Evolutionary conservation across 2,888 invertebrate genomes (phyloP), one percentile per base, ranked within the genome.

Genomic region (Mongoloraphidia duomilia): DNA sequence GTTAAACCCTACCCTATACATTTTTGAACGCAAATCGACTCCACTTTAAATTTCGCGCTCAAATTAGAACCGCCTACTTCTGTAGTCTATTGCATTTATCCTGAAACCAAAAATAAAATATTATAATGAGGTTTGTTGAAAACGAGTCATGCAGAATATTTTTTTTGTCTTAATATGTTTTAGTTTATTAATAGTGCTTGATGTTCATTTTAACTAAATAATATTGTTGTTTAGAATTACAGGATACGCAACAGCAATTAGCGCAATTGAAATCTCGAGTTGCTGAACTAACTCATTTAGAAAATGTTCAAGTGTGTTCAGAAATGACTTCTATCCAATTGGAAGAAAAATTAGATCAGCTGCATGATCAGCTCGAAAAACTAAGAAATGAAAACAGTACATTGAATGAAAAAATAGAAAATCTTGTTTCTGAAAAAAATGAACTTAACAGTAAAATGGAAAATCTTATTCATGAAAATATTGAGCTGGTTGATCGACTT

Each of bases 241-340:
- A 76, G 55, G 62, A 68, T 13, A 64, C 76, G 34, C 79, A 80
- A 63, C 77, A 76, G 54, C 78, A 82, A 58, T 69, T 80, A 56
- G 70, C 74, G 47, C 70, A 73, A 40, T 71, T 82, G 53, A 78
- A 80, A 59, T 74, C 75, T 55, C 76, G 74, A 62, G 61, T 79
- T 47, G 73, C 74, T 36, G 77, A 78, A 56, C 72, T 79, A 50
- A 73, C 77, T 42, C 74, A 77, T 56, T 67, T 79, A 6, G 77
- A 82, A 64, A 80, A 73, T 65, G 75, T 76, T 47, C 78, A 81
- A 61, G 84, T 88, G n/a, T 77, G 78, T 33, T 79, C 84, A 1
- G 85, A 89, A 70, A 80, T 89, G 61, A 81, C 79, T 56, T 79
- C 82, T 8, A 82, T 85, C 37, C 83, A 87, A 58, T 65, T 86